phyloP scores from a whole-genome alignment of 2,797 vertebrate genomes.

The Halcyon smyrnensis region DNA sequence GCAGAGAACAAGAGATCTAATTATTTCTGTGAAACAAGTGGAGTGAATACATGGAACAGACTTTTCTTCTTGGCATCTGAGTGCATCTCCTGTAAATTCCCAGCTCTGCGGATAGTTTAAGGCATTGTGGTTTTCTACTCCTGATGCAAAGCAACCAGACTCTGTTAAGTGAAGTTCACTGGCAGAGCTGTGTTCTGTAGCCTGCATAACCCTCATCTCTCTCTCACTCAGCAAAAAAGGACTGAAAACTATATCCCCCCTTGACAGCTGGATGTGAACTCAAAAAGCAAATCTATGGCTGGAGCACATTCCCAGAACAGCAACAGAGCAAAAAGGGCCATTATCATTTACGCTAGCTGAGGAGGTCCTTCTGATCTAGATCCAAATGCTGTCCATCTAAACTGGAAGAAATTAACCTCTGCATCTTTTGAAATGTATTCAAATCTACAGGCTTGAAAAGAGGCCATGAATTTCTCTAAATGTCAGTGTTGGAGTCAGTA shows the following conservation, averaged over 20 bases:
- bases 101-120: neutral
- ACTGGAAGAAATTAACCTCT: neutral
- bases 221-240: neutral
- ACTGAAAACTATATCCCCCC: neutral
- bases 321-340: neutral
- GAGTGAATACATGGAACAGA: neutral
- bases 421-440: neutral
- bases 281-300: neutral
- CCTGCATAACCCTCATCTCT: neutral
- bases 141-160: neutral
- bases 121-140: neutral
- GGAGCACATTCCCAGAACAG: neutral
- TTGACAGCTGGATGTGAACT: neutral
- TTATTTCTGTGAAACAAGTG: constrained; percentile 17
- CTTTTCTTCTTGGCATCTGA: neutral
- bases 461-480: neutral
- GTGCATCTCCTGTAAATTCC: neutral
- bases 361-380: neutral
- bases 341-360: neutral
- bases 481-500: neutral
- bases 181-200: neutral
- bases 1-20: neutral
- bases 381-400: neutral
- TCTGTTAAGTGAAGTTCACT: neutral
- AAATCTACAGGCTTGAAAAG: neutral